Percentiles rank a stretch among this genome's conserved stretches.
These are phyloP conservation scores for Oscheius sp. DNA, from an alignment of 2,888 invertebrate genomes.

Conservation along the genomic window DNA sequence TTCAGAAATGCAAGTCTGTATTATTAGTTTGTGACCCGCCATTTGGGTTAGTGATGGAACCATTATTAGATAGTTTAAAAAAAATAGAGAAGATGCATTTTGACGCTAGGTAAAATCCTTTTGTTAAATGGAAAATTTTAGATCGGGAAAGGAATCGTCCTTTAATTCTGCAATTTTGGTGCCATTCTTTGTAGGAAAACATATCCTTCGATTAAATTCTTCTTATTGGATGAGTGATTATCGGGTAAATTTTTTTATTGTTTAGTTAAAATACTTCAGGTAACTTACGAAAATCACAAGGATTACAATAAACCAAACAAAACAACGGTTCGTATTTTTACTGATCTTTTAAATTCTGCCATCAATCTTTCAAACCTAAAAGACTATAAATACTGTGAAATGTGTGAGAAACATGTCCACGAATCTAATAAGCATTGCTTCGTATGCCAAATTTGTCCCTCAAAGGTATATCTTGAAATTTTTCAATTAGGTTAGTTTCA, in stretches of 20 bases:
- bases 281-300: constrained; percentile 64
- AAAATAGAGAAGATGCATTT: constrained; percentile 43
- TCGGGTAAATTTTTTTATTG: constrained; percentile 38
- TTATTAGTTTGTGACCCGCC: constrained; percentile 64
- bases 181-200: constrained; percentile 62
- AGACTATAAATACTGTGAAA: constrained; percentile 59
- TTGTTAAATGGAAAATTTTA: constrained; percentile 9
- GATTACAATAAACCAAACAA: constrained; percentile 50
- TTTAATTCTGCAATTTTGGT: constrained; percentile 43
- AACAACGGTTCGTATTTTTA: constrained; percentile 62
- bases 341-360: constrained; percentile 47
- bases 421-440: constrained; percentile 59
- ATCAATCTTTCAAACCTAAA: constrained; percentile 47
- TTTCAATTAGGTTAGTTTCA: not conserved
- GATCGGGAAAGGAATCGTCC: constrained; percentile 28
- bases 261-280: constrained; percentile 35
- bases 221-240: constrained; percentile 61
- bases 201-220: constrained; percentile 43
- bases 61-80: constrained; percentile 53
- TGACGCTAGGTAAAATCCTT: constrained; percentile 33
- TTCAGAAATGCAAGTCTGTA: constrained; percentile 40
- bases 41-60: constrained; percentile 64
- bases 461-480: constrained; percentile 38
- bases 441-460: constrained; percentile 59
- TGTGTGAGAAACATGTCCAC: constrained; percentile 58